Evolutionary conservation across 2,113 vertebrate genomes (phyloP).

Genomic region (Gallinago jamesoni): DNA sequence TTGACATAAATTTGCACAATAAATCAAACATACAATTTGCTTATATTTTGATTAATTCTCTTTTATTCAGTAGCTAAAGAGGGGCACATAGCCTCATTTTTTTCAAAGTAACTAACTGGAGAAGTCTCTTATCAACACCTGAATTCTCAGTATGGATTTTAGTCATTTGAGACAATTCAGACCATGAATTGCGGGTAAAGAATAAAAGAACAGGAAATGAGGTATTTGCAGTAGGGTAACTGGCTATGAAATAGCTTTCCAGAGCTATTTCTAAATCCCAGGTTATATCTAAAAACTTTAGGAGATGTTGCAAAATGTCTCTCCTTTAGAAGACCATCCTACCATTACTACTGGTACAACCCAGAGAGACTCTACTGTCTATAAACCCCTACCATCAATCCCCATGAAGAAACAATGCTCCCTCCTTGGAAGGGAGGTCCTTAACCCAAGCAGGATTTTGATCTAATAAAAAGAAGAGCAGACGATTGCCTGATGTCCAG

Average conservation of each 20-base stretch:
- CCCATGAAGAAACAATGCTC: neutral
- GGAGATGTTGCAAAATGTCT: neutral
- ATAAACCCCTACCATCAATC: neutral
- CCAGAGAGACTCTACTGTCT: neutral
- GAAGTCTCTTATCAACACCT: neutral
- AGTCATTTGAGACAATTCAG: neutral
- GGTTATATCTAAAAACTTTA: neutral
- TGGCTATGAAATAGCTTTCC: neutral
- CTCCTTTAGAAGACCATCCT: neutral
- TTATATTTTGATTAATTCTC: neutral
- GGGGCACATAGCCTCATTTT: neutral
- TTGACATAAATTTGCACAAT: neutral
- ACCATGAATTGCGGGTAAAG: neutral
- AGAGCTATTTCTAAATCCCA: neutral
- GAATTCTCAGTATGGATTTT: neutral
- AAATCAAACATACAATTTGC: neutral
- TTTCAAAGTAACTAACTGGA: neutral
- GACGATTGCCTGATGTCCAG: neutral
- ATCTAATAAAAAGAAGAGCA: neutral
- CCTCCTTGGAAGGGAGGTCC: neutral
- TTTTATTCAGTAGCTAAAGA: neutral
- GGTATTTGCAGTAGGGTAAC: neutral
- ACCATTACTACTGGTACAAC: neutral
- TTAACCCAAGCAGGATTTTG: neutral
- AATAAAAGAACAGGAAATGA: neutral